Base-by-base conservation (phyloP, 1,140 invertebrate genomes). In the Branchinecta lindahli region DNA sequence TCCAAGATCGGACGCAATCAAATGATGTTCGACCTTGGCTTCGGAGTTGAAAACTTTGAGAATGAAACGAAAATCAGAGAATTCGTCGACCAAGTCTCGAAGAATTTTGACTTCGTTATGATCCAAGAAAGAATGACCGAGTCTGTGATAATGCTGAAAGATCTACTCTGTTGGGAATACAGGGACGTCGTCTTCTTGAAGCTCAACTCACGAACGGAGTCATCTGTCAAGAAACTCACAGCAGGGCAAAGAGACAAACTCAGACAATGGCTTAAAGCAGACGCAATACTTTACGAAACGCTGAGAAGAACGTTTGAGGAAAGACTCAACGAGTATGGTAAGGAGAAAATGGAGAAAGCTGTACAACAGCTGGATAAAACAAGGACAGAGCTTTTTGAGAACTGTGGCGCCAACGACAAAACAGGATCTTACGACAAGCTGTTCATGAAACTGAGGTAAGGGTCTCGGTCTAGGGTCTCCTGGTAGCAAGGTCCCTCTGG, bases 81-180 rank as follows among this genome's bases (percentile, higher is more conserved):
- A 46, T 73, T 74, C 8, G 77, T n/a, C n/a, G n/a, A n/a, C n/a
- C 79, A 76, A 66, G 72, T 82, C 0, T 79, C 82, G 12, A 72
- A 69, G n/a, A 73, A 79, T 33, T 84, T 84, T 73, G 76, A 81
- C 70, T 74, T 84, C 8, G 78, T 84, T 18, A 78, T 84, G 78
- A 79, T 84, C 21, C 75, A 80, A 0, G 83, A 84, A 72, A 77
- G 79, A 72, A 80, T 84, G 74, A 81, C 83, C 69, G 81, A 82
- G 72, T 84, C 82, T 3, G 72, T 84, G 12, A 76, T 84, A 47
- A 74, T 84, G 10, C 74, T 84, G 46, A 76, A 75, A 46, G 73
- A 82, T 68, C 70, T 80, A 8, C 76, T 84, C 46, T 81, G 80
- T 69, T 84, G 83, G 83, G 74, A 77, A 18, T 70, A 80, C 8